phyloP scores from a whole-genome alignment of 2,113 vertebrate genomes.

The Scophthalmus maximus region DNA sequence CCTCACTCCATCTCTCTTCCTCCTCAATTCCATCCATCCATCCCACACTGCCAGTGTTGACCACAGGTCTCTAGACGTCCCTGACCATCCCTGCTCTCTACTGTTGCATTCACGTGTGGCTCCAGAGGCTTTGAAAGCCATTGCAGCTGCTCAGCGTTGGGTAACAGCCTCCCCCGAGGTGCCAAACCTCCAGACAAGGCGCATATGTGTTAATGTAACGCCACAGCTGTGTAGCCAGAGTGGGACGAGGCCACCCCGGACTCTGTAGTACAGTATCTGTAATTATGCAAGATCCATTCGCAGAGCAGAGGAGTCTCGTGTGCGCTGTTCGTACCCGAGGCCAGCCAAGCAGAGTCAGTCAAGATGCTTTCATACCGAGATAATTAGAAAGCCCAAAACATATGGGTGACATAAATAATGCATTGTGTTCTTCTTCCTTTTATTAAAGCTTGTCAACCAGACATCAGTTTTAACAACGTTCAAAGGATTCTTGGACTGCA shows the following conservation, averaged over 20 bases:
- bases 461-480: conserved; percentile 4
- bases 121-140: conserved; percentile 48
- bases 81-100: conserved; percentile 22
- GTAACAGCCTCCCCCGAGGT: conserved; percentile 58
- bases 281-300: conserved; percentile 60
- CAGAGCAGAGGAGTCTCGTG: conserved; percentile 31
- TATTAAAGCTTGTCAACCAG: conserved; percentile 32
- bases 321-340: conserved; percentile 18
- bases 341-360: conserved; percentile 39
- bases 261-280: not conserved
- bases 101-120: conserved; percentile 65
- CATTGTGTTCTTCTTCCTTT: conserved; percentile 11
- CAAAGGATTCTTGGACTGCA: not conserved
- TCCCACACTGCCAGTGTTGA: not conserved
- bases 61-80: not conserved
- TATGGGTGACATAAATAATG: conserved; percentile 39
- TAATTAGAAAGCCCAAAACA: conserved; percentile 44
- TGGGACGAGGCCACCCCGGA: conserved; percentile 36
- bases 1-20: not conserved
- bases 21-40: not conserved
- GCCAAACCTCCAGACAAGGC: conserved; percentile 38
- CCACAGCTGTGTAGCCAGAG: conserved; percentile 42
- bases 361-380: conserved; percentile 31
- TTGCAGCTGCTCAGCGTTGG: conserved; percentile 65
- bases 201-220: conserved; percentile 65